Base-by-base conservation (phyloP, 2,888 invertebrate species). In the Folsomia candida region DNA sequence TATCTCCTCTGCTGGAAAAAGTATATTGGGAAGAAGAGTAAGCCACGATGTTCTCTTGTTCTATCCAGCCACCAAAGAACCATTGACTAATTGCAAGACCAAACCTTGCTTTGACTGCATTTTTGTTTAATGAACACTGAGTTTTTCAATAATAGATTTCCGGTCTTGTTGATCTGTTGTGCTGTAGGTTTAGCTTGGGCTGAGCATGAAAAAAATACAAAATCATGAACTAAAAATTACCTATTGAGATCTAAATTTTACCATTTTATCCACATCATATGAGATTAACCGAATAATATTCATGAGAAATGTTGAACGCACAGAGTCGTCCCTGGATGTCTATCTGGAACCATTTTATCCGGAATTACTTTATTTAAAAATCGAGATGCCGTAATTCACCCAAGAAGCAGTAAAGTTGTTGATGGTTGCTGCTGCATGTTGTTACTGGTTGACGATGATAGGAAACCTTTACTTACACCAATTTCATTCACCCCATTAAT, bases 401-500 rank as follows among this genome's bases (percentile, higher is more conserved):
- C 4, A 37, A 37, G 14, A 37, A 37, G 37, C 4, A 37, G 37
- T 37, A n/a, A n/a, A n/a, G n/a, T n/a, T n/a, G n/a, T n/a, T n/a
- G n/a, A n/a, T n/a, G n/a, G n/a, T n/a, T n/a, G n/a, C n/a, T n/a
- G 37, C 37, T 37, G 37, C 14, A 37, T 37, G 37, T 14, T 37
- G n/a, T n/a, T n/a, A n/a, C n/a, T n/a, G n/a, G n/a, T n/a, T n/a
- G n/a, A n/a, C n/a, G 6, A 37, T 37, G 37, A 37, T 37, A 14
- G 37, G 37, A 37, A 37, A 4, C 37, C 14, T 9, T 9, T 9
- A 37, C 37, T 14, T 37, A 14, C 37, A n/a, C n/a, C n/a, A n/a
- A n/a, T n/a, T n/a, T n/a, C n/a, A n/a, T 64, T 64, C 63, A 64
- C 51, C 22, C n/a, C 4, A 4, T 51, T 47, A 64, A 64, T 64